These are phyloP conservation scores for Diadophis punctatus DNA, from an alignment of 2,113 vertebrate species.

Conservation along the genomic window DNA sequence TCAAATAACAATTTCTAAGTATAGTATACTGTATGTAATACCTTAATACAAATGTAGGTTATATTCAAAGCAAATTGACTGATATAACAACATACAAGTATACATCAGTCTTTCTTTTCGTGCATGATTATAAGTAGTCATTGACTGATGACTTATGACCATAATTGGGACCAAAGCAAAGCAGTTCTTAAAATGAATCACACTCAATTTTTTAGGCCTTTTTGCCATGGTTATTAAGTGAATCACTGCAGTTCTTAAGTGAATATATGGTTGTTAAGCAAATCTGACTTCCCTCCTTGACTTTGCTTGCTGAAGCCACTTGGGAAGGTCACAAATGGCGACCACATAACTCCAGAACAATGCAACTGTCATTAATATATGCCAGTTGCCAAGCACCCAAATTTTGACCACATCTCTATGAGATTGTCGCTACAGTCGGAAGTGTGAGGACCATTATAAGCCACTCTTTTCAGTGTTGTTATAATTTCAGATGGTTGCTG, in stretches of 20 bases:
- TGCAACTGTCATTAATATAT: not conserved
- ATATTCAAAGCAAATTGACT: not conserved
- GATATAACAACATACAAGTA: not conserved
- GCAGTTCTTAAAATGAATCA: not conserved
- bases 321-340: not conserved
- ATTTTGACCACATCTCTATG: not conserved
- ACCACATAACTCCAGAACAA: not conserved
- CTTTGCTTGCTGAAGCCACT: not conserved
- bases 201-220: not conserved
- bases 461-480: not conserved
- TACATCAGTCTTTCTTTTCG: not conserved
- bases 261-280: not conserved
- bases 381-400: not conserved
- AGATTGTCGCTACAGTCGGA: not conserved
- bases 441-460: not conserved
- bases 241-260: not conserved
- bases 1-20: not conserved
- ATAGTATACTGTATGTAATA: not conserved
- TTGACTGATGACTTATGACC: not conserved
- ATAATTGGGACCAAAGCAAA: not conserved
- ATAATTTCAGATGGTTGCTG: not conserved
- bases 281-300: not conserved
- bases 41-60: not conserved
- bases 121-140: not conserved
- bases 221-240: not conserved